Evolutionary conservation across 2,888 invertebrate genomes (phyloP), one percentile per base, ranked within the genome.

Genomic region (Caenorhabditis doughertyi): DNA sequence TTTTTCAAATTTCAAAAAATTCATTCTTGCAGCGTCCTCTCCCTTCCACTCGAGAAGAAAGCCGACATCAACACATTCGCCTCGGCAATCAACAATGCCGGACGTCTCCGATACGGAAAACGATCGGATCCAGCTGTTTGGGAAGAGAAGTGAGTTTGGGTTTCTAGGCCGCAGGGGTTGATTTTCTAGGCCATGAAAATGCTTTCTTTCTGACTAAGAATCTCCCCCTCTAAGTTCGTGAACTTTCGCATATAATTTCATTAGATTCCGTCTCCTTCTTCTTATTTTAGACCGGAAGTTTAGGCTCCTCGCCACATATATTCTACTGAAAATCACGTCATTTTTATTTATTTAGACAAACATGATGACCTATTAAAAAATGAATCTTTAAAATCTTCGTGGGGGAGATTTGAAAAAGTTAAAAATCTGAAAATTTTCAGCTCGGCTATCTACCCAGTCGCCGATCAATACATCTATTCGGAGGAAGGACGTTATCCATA

Each of bases 61-160:
- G 82, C 83, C 21, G 88, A 88, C 68, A 81, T 88, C 23, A 73
- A 64, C 51, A 79, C 82, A 42, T 88, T 88, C 65, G 81, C 85
- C 13, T 84, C 84, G 42, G 87, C 87, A 4, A 73, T 88, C 72
- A 88, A 88, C 72, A 84, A 85, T 42, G 88, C 88, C 23, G 85
- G 85, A 49, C 84, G 88, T 21, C 85, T 88, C 44, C 86, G 88
- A 25, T 88, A 88, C 73, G 88, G 88, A n/a, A 88, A 88, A 76
- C 79, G 88, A 73, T 83, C 83, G 58, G 58, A 56, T 25, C 44
- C 60, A 44, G 56, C 44, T 16, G n/a, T 53, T 21, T 79, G 72
- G 76, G 79, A 76, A 23, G 56, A 76, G 47, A 76, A 42, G 72
- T 64, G 32, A 70, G 72, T 71, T 9, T n/a, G 29, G 5, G 55